Evolutionary conservation across 2,797 vertebrate species (phyloP).

Genomic region (Sebastes hubbsi): DNA sequence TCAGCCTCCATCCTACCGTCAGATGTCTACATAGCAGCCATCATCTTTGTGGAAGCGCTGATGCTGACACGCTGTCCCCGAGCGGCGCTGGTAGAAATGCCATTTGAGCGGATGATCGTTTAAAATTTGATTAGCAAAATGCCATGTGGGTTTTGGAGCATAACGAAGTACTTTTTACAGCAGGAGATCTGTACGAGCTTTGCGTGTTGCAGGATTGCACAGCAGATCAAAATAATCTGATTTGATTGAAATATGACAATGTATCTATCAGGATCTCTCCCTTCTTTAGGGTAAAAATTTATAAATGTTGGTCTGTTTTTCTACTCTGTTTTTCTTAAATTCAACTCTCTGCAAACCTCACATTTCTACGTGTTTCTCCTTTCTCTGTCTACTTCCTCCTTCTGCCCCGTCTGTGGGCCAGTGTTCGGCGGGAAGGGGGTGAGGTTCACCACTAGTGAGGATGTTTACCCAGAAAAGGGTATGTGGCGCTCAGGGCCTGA

Average conservation of each 20-base stretch:
- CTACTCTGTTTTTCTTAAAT: conserved; percentile 42
- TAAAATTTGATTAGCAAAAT: conserved; percentile 57
- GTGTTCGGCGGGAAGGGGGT: conserved; percentile 98
- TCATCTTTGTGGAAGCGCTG: conserved; percentile 29
- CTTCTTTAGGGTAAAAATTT: background rate
- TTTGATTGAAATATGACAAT: background rate
- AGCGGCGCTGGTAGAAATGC: conserved; percentile 43
- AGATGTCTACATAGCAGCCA: conserved; percentile 31
- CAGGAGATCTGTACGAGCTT: background rate
- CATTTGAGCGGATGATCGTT: conserved; percentile 45
- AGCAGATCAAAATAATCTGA: background rate
- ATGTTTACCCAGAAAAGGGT: conserved; percentile 99
- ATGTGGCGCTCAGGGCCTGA: conserved; percentile 83
- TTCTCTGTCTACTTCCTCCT: conserved; percentile 63
- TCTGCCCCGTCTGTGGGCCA: conserved; percentile 83
- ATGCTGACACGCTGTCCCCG: conserved; percentile 52
- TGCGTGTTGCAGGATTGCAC: conserved; percentile 12
- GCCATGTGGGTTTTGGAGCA: conserved; percentile 5
- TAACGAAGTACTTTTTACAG: background rate
- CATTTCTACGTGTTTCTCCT: conserved; percentile 70
- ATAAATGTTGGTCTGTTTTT: conserved; percentile 55
- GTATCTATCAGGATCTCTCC: background rate
- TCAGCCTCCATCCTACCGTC: conserved; percentile 32
- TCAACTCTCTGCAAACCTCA: conserved; percentile 54
- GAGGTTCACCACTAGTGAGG: conserved; percentile 99